Conservation (phyloP, 2,888 invertebrate genomes). For the Platypus cylindrus region DNA sequence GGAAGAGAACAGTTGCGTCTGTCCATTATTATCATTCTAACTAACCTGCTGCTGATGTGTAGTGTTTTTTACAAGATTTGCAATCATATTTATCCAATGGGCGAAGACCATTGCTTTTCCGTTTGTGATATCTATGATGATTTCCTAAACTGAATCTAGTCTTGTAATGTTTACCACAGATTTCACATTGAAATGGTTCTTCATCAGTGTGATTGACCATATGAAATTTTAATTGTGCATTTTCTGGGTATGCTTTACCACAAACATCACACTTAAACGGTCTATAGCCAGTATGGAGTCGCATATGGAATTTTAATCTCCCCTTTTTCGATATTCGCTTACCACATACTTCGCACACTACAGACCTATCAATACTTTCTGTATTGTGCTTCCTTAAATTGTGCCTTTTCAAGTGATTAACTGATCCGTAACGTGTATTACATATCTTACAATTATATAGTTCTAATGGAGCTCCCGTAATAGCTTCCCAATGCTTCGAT, state of each 20-base stretch:
- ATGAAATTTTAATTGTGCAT: constrained; percentile 32
- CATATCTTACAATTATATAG: constrained; percentile 32
- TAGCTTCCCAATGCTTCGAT: constrained; percentile 37
- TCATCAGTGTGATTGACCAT: constrained; percentile 26
- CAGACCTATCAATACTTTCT: constrained; percentile 36
- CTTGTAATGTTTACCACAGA: constrained; percentile 31
- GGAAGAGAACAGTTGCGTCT: no score
- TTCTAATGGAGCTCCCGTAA: constrained; percentile 27
- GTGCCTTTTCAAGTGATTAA: constrained; percentile 27
- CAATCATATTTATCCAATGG: no score
- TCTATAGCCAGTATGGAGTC: constrained; percentile 35
- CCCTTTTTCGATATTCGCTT: constrained; percentile 30
- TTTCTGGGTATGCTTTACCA: constrained; percentile 39
- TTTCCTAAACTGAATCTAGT: constrained; percentile 47
- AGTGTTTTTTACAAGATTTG: no score
- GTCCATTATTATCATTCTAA: no score
- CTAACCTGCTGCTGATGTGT: no score
- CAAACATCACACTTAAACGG: constrained; percentile 33
- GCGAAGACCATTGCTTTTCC: no score
- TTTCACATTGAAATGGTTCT: constrained; percentile 32
- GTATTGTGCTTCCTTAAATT: constrained; percentile 25
- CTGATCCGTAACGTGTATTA: constrained; percentile 30
- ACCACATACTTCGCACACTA: constrained; percentile 33
- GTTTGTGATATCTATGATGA: constrained; percentile 48
- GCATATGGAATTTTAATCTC: constrained; percentile 29